A percentile compares a stretch with the other conserved stretches of the same genome.
Conservation (phyloP, 2,797 vertebrate species). For the Furcifer pardalis region DNA sequence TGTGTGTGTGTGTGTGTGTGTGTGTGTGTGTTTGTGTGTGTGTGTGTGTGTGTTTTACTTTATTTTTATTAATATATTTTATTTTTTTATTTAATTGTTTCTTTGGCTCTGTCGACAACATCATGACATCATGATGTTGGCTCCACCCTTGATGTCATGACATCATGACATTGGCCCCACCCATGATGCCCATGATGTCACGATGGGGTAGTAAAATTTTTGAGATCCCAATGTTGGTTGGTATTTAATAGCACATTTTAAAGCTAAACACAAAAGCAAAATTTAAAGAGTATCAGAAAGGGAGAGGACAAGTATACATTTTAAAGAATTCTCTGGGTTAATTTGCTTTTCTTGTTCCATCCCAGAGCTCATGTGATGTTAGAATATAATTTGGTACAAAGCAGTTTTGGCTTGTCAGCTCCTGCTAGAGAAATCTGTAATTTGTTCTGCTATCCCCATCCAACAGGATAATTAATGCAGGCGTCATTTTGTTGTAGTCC, state of each 20-base stretch:
- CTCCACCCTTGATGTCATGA: too few species aligned
- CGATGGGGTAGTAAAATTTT: too few species aligned
- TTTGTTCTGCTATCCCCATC: conserved; percentile 8
- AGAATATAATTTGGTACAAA: conserved; percentile 11
- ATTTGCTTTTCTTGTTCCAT: not conserved
- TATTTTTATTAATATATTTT: too few species aligned
- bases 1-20: too few species aligned
- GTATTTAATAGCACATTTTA: not conserved
- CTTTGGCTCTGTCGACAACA: too few species aligned
- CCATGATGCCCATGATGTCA: too few species aligned
- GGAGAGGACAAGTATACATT: not conserved
- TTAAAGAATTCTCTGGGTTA: not conserved
- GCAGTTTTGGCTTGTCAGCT: conserved; percentile 52
- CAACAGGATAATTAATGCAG: conserved; percentile 71
- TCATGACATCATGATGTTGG: too few species aligned
- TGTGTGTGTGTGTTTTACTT: too few species aligned
- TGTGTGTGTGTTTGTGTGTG: too few species aligned
- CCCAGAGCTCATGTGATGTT: not conserved
- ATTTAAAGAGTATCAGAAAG: not conserved
- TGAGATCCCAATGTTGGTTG: not conserved
- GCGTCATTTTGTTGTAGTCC: conserved; percentile 68
- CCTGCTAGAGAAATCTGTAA: conserved; percentile 35
- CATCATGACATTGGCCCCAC: too few species aligned
- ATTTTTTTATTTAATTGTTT: too few species aligned
- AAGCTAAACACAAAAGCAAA: not conserved